Evolutionary conservation across 2,888 invertebrate species (phyloP).

Genomic region (Silvanus unidentatus): DNA sequence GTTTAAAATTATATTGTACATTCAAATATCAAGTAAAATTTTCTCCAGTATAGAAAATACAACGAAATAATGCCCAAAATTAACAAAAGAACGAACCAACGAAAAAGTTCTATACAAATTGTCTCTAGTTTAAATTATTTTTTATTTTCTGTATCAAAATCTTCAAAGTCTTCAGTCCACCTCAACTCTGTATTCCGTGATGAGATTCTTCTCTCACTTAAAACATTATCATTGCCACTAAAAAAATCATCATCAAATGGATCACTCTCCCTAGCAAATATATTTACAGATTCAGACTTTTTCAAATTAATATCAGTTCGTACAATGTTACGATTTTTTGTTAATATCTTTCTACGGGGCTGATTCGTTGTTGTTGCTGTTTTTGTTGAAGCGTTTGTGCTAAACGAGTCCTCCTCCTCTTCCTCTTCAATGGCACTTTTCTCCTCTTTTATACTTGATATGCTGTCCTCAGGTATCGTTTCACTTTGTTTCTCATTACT

Average conservation of each 20-base stretch:
- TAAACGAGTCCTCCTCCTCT: slow-evolving; percentile 35
- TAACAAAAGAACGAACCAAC: too few species aligned
- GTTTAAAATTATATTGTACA: too few species aligned
- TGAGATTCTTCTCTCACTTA: slow-evolving; percentile 18
- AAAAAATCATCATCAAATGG: slow-evolving; percentile 90
- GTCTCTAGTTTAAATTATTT: slow-evolving; percentile 9
- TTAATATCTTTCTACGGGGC: slow-evolving; percentile 31
- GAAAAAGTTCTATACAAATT: background rate
- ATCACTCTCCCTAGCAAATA: slow-evolving; percentile 78
- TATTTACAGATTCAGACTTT: slow-evolving; percentile 86
- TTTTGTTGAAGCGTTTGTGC: slow-evolving; percentile 22
- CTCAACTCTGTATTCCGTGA: slow-evolving; percentile 38
- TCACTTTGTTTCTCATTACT: slow-evolving; percentile 36
- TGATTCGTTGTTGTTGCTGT: slow-evolving; percentile 26
- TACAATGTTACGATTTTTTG: slow-evolving; percentile 33
- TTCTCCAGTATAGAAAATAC: too few species aligned
- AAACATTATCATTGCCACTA: slow-evolving; percentile 44
- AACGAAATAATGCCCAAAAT: too few species aligned
- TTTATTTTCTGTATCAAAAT: slow-evolving; percentile 39
- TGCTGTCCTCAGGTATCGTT: slow-evolving; percentile 27
- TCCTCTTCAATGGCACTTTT: slow-evolving; percentile 30
- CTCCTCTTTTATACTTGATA: slow-evolving; percentile 43
- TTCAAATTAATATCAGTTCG: slow-evolving; percentile 60
- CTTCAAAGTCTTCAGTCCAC: slow-evolving; percentile 49
- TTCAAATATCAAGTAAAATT: too few species aligned